These are phyloP conservation scores for Helarctos malayanus DNA, from an alignment of 2,797 vertebrate species.

Conservation along the genomic window DNA sequence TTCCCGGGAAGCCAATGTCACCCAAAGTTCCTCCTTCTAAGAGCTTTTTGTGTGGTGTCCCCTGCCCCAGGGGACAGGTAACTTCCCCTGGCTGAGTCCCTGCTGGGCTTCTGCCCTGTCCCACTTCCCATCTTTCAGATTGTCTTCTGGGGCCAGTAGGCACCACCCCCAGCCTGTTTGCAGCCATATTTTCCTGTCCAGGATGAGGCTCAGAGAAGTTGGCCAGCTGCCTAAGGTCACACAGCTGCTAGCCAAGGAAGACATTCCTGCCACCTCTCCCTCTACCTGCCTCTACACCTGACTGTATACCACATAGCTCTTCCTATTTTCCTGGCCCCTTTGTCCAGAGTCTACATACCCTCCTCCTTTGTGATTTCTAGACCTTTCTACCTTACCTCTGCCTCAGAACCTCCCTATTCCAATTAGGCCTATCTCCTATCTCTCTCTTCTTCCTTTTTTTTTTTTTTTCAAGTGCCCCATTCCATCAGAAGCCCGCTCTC, in stretches of 20 bases:
- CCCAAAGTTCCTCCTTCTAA: background rate
- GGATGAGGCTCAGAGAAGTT: background rate
- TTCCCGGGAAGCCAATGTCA: background rate
- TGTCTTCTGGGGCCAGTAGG: background rate
- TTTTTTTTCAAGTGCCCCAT: background rate
- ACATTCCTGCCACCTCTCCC: background rate
- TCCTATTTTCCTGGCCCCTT: background rate
- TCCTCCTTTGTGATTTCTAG: too few species aligned
- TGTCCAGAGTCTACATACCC: background rate
- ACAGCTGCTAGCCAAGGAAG: background rate
- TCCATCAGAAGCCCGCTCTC: background rate
- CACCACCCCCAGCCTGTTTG: background rate
- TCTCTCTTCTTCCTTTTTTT: background rate
- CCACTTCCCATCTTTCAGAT: background rate
- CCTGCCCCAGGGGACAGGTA: background rate
- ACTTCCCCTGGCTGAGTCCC: background rate
- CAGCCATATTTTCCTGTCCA: background rate
- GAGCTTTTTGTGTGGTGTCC: background rate
- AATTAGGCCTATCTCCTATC: background rate
- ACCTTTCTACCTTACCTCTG: background rate
- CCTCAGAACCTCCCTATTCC: background rate
- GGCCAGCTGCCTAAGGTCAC: background rate
- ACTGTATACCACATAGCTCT: background rate
- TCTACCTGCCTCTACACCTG: background rate
- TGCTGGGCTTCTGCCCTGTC: background rate